Evolutionary conservation across 2,113 vertebrate genomes (phyloP), one percentile per base, ranked within the genome.

Genomic region (Etheostoma cragini): DNA sequence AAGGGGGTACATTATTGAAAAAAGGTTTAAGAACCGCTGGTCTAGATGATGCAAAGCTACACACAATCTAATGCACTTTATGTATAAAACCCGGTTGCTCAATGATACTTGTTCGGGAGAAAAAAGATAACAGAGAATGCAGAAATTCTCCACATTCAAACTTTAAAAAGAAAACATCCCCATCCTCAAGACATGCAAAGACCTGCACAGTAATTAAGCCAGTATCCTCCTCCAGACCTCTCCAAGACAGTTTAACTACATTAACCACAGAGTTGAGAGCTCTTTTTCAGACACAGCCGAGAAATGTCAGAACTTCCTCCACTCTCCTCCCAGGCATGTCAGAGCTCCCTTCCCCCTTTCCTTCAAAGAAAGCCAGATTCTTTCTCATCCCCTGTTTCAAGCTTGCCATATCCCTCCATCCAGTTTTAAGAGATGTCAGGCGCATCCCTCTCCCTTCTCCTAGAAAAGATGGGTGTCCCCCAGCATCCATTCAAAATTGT

Each of bases 261-360:
- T 91, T 85, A 89, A 87, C 88, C 76, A 74, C 70, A 78, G 76
- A 73, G 83, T 75, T 56, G 67, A 86, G 79, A 82, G 71, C 69
- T 81, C 53, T 83, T 84, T 85, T 79, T 54, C 75, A 88, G 72
- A 76, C 73, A 60, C 26, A 78, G 76, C 76, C 0, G 71, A 82
- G 84, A 92, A 89, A 83, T 90, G 84, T 88, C 89, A 84, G 78
- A 84, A 63, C 84, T 90, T 75, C 74, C 84, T 77, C 76, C 86
- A 47, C 76, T 83, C 68, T 84, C 84, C 81, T 83, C 73, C 74
- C 53, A 88, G 80, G 78, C 84, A 84, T 89, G 89, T 90, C 89
- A 89, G 66, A 71, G 57, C 81, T 78, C 57, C 74, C 64, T 65
- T 71, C 75, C 70, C 68, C 76, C 8, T 74, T 83, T 83, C 84